A percentile compares a stretch with the other conserved stretches of the same genome.
phyloP scores from a whole-genome alignment of 1,140 invertebrate species.

The Tachypleus tridentatus region DNA sequence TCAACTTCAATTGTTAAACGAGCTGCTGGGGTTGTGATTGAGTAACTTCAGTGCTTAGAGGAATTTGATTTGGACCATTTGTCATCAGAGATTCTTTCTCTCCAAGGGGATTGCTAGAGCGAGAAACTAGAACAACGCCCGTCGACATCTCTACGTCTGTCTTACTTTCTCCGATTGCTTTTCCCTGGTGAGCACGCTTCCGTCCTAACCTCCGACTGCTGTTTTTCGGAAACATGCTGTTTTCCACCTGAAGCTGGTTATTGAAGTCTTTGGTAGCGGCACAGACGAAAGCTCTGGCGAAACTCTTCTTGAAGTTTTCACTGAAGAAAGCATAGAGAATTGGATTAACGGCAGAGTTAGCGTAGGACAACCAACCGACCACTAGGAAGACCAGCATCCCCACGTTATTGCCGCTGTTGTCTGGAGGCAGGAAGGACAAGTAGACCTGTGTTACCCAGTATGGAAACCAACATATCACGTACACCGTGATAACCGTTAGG shows the following conservation, averaged over 20 bases:
- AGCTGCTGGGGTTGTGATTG: no score
- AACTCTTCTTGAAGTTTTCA: conserved; percentile 91
- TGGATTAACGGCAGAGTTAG: conserved; percentile 94
- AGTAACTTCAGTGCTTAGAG: no score
- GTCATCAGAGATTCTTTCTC: no score
- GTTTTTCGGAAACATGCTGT: conserved; percentile 66
- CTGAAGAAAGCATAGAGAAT: conserved; percentile 89
- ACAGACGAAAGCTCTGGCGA: conserved; percentile 59
- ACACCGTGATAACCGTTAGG: conserved; percentile 88
- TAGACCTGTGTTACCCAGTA: conserved; percentile 74
- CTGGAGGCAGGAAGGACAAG: conserved; percentile 22
- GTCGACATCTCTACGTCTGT: no score
- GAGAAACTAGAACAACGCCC: no score
- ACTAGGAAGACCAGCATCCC: conserved; percentile 38
- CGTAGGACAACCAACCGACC: conserved; percentile 81
- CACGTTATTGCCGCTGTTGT: no score
- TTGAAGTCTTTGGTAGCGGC: conserved; percentile 52
- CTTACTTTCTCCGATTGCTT: no score
- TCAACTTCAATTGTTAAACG: no score
- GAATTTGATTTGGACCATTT: no score
- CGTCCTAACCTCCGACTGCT: conserved; percentile 32
- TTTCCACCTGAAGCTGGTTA: conserved; percentile 72
- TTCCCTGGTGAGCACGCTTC: no score
- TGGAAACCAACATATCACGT: conserved; percentile 91
- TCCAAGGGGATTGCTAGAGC: no score